These are phyloP conservation scores for Brachyistius frenatus DNA, from an alignment of 2,113 vertebrate genomes.

Conservation along the genomic window DNA sequence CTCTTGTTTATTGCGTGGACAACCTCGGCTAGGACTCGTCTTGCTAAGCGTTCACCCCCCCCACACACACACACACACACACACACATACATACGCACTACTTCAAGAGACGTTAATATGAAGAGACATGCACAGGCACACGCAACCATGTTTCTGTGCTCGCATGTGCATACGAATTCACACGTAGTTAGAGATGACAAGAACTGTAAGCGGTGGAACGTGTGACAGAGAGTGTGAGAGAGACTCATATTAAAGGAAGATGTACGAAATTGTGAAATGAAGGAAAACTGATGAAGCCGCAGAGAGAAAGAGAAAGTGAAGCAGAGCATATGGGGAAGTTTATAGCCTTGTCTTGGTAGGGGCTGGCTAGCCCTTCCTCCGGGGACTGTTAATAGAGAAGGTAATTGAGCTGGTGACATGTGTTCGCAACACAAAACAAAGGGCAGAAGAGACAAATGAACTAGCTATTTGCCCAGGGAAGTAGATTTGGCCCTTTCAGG, in stretches of 20 bases:
- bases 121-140: slow-evolving; percentile 64
- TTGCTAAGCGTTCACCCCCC: slow-evolving; percentile 57
- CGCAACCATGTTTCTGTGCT: slow-evolving; percentile 10
- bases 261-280: neutral
- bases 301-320: slow-evolving; percentile 84
- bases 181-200: slow-evolving; percentile 37
- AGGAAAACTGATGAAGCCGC: slow-evolving; percentile 32
- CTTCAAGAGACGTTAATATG: slow-evolving; percentile 64
- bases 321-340: slow-evolving; percentile 94
- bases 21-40: slow-evolving; percentile 46
- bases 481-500: slow-evolving; percentile 94
- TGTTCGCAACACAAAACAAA: slow-evolving; percentile 99
- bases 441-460: slow-evolving; percentile 99
- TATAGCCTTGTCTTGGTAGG: slow-evolving; percentile 87
- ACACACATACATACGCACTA: too few relatives aligned
- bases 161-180: slow-evolving; percentile 38
- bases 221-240: neutral
- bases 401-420: slow-evolving; percentile 99
- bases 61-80: neutral
- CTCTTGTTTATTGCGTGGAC: slow-evolving; percentile 69
- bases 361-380: slow-evolving; percentile 91
- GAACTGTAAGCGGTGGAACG: slow-evolving; percentile 21
- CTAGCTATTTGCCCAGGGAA: slow-evolving; percentile 99
- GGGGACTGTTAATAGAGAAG: slow-evolving; percentile 99
- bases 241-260: neutral